Evolutionary conservation across 2,888 invertebrate genomes (phyloP).

Genomic region (Archips xylosteana): DNA sequence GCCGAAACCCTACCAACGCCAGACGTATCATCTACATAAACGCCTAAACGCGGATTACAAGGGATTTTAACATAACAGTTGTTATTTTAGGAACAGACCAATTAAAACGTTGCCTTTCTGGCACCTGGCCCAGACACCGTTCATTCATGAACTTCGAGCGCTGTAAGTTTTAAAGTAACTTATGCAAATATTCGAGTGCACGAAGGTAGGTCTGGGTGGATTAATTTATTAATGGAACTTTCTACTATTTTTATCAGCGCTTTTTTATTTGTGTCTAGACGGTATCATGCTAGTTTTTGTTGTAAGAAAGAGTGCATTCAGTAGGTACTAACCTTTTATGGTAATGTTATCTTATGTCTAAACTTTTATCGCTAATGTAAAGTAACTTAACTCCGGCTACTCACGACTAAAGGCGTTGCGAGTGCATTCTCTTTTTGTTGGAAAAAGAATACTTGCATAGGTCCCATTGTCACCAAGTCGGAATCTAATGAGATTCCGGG

Average conservation of each 20-base stretch:
- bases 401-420: no score
- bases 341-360: no score
- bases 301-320: background rate
- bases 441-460: no score
- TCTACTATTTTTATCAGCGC: background rate
- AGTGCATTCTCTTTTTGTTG: no score
- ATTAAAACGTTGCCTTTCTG: conserved; percentile 30
- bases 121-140: conserved; percentile 24
- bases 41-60: conserved; percentile 23
- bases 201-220: background rate
- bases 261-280: background rate
- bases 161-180: conserved; percentile 33
- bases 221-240: conserved; percentile 2
- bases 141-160: conserved; percentile 25
- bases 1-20: no score
- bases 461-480: no score
- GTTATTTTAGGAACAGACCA: conserved; percentile 34
- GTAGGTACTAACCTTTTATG: background rate
- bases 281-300: background rate
- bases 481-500: no score
- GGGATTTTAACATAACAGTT: conserved; percentile 30
- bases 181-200: conserved; percentile 26
- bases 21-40: background rate
- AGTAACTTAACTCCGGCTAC: no score
- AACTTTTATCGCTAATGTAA: no score